These are phyloP conservation scores for Andrena fulva DNA, from an alignment of 2,888 invertebrate species.

Conservation along the genomic window DNA sequence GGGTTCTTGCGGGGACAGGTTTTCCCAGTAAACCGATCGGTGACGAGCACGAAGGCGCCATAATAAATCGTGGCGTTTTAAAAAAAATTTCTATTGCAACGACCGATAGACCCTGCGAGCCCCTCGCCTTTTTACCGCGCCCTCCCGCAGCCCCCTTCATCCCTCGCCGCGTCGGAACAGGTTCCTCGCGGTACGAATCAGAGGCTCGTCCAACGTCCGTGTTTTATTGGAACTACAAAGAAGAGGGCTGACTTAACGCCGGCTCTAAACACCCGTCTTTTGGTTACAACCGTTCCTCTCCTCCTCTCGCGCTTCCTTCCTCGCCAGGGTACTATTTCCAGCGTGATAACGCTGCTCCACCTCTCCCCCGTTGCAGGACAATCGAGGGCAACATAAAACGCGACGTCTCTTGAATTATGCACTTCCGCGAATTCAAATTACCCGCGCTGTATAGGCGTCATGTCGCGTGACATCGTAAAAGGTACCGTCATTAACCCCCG, in stretches of 20 bases:
- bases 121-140: slow-evolving; percentile 20
- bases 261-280: slow-evolving; percentile 51
- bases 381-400: slow-evolving; percentile 42
- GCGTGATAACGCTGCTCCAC: background rate
- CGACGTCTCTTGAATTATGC: slow-evolving; percentile 31
- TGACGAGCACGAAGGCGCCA: slow-evolving; percentile 52
- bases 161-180: slow-evolving; percentile 45
- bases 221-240: slow-evolving; percentile 62
- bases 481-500: slow-evolving; percentile 52
- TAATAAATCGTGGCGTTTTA: slow-evolving; percentile 62
- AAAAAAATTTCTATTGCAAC: slow-evolving; percentile 45
- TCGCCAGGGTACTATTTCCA: background rate
- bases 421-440: slow-evolving; percentile 58
- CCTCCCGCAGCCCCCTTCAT: background rate
- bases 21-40: slow-evolving; percentile 47
- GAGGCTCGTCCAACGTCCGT: slow-evolving; percentile 35
- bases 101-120: slow-evolving; percentile 20
- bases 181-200: slow-evolving; percentile 52
- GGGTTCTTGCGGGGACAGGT: slow-evolving; percentile 46
- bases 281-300: background rate
- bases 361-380: background rate
- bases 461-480: slow-evolving; percentile 57
- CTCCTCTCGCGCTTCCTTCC: background rate
- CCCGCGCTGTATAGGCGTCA: slow-evolving; percentile 31
- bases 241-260: slow-evolving; percentile 43